phyloP scores from a whole-genome alignment of 37 sponge, comb jelly and placozoan species.

The Trichoplax adhaerens region DNA sequence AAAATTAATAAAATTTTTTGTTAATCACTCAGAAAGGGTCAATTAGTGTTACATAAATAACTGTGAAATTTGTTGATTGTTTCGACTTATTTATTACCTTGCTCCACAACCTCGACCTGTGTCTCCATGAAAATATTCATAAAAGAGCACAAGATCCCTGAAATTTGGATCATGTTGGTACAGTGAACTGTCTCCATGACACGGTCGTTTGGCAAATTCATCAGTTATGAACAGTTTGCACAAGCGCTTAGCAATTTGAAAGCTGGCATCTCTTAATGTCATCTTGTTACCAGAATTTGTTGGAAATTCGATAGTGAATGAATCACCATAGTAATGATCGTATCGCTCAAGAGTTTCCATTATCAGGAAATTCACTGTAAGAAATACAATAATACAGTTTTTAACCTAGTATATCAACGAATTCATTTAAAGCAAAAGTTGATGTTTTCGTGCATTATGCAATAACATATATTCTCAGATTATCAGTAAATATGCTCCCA shows the following conservation, averaged over 20 bases:
- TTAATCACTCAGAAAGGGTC: background rate
- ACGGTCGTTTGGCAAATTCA: conserved; percentile 42
- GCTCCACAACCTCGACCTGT: conserved; percentile 88
- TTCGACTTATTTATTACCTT: conserved; percentile 24
- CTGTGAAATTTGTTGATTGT: background rate
- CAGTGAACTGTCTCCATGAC: conserved; percentile 61
- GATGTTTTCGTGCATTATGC: too few species aligned
- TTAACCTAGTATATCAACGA: too few species aligned
- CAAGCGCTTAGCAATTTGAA: conserved; percentile 35
- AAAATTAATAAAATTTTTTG: background rate
- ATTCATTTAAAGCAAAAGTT: too few species aligned
- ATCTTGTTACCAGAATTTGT: conserved; percentile 56
- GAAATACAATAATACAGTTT: too few species aligned
- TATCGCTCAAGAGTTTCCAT: conserved; percentile 85
- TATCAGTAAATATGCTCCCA: too few species aligned
- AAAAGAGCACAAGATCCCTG: conserved; percentile 83
- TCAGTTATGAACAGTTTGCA: conserved; percentile 45
- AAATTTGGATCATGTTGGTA: conserved; percentile 70
- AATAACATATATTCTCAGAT: too few species aligned
- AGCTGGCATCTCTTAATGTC: conserved; percentile 55
- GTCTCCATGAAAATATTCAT: conserved; percentile 90
- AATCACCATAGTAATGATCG: conserved; percentile 73
- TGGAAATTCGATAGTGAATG: conserved; percentile 78
- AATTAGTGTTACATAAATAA: background rate
- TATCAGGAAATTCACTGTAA: conserved; percentile 70